Base-by-base conservation (phyloP, 1,140 invertebrate genomes). In the Gonioctena quinquepunctata region DNA sequence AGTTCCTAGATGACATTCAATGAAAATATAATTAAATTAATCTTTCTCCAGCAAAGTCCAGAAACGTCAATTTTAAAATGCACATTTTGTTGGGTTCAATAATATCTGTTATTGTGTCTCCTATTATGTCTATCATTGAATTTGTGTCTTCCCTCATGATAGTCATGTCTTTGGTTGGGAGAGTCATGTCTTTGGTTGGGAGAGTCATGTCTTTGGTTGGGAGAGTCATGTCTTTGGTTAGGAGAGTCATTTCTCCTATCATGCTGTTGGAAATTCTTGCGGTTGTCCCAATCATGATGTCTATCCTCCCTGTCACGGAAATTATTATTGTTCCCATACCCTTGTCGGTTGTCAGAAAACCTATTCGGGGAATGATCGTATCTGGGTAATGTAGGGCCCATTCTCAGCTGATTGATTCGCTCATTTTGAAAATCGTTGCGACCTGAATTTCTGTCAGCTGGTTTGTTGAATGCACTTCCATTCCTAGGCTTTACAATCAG, bases 401-500 rank as follows among this genome's bases (percentile, higher is more conserved):
- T 2, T n/a, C 33, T 42, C 8, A 42, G 33, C 2, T 42, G 33
- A 3, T 42, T 42, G 33, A 42, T 57, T 22, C 5, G 6, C 13
- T 25, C 6, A 2, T 57, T 57, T 22, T 57, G 54, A 57, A 23
- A 25, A 22, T 57, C 54, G 22, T 7, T 18, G 5, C 22, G 54
- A 8, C n/a, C 21, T 2, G 25, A 16, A 18, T 61, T 25, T 19
- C 27, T 18, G 22, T 26, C 11, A 6, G 22, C 6, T 22, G 22
- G 23, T 13, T 18, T 57, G 49, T 66, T 57, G 25, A 18, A 16
- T 8, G 6, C 0, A 18, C 11, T 21, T 54, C n/a, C 21, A 54
- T 26, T 68, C 33, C 60, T 62, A 8, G 70, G 70, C 49, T 68
- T 68, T 3, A 72, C 19, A 16, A 33, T 68, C 3, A 72, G 28